Base-by-base conservation (phyloP, 1,140 invertebrate species). In the Pseudomyrmex gracilis region DNA sequence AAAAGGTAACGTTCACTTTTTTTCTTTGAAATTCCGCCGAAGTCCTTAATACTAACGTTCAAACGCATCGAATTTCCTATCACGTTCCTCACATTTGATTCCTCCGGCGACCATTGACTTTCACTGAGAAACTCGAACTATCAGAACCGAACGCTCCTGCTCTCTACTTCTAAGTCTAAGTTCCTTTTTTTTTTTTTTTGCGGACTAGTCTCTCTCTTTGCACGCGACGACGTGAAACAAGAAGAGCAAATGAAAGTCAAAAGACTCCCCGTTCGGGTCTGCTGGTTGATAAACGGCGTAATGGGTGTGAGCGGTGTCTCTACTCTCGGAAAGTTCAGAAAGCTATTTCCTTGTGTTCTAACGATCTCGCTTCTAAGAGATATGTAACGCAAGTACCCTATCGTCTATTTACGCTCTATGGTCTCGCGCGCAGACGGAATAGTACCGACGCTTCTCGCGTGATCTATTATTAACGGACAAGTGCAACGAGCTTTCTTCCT, bases 151-250 rank as follows among this genome's bases (percentile, higher is more conserved):
- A 66, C 24, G 1, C 7, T 64, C 17, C 2, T 64, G 15, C 4
- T 74, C n/a, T 12, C 7, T 57, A 55, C 17, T 22, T 1, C 20
- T 64, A 76, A 45, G 12, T 1, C 9, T 34, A 12, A 13, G 12
- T 9, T 73, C 45, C 15, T 58, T 45, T n/a, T n/a, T n/a, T n/a
- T n/a, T n/a, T n/a, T n/a, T 85, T 80, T 80, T 86, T 82, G 49
- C 22, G 12, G 13, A 15, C 10, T 0, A n/a, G 55, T 77, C 49
- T 64, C 4, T 34, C 24, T 34, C 24, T 34, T 57, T 68, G 49
- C 20, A n/a, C 8, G 10, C 2, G 5, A 47, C n/a, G 15, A 34
- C 34, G 34, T 64, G 49, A 76, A 68, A 12, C 8, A 67, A 20
- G 17, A 24, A 13, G 3, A 20, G 10, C 12, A 34, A 49, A 13